Base-by-base conservation (phyloP, 2,113 vertebrate species). In the Pheucticus melanocephalus region DNA sequence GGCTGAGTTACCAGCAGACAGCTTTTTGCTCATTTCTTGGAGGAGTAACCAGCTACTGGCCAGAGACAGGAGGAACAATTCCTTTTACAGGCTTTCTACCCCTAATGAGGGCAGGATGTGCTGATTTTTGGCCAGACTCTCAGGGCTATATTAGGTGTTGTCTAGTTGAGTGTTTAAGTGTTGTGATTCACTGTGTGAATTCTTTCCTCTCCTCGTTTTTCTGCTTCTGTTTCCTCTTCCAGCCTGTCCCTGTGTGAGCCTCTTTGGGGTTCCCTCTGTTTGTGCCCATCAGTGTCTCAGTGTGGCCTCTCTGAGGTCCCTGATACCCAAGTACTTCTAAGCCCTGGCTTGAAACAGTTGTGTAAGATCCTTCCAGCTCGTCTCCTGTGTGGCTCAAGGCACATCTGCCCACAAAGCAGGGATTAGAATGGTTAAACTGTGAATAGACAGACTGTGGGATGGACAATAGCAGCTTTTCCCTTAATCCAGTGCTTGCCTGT, bases 401-500 rank as follows among this genome's bases (percentile, higher is more conserved):
- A 45, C 4, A 6, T 35, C 65, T 92, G 77, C 40, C 7, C 20
- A 45, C 64, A 76, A 33, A 76, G n/a, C 77, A 35, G 83, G 44
- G 57, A 72, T 85, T 69, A 33, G 11, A 45, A 21, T 17, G 28
- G 37, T 76, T 91, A 48, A 65, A 61, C 54, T 42, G 45, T 31
- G 31, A 61, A 30, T 28, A 68, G 69, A 37, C 6, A 14, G 30
- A 11, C 54, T 77, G 61, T 3, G 31, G 45, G 59, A 27, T 0
- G 3, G 61, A 60, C 68, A 69, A 17, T 11, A 42, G 68, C 4
- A 75, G 59, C 77, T 68, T 85, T 88, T 59, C 28, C 60, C 69
- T 69, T 92, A 80, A 93, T 94, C 90, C 89, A 91, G 76, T 20
- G 39, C 82, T 87, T 94, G 90, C 75, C 82, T 76, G 75, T 20